Evolutionary conservation across 2,113 vertebrate species (phyloP).

Genomic region (Albula goreensis): DNA sequence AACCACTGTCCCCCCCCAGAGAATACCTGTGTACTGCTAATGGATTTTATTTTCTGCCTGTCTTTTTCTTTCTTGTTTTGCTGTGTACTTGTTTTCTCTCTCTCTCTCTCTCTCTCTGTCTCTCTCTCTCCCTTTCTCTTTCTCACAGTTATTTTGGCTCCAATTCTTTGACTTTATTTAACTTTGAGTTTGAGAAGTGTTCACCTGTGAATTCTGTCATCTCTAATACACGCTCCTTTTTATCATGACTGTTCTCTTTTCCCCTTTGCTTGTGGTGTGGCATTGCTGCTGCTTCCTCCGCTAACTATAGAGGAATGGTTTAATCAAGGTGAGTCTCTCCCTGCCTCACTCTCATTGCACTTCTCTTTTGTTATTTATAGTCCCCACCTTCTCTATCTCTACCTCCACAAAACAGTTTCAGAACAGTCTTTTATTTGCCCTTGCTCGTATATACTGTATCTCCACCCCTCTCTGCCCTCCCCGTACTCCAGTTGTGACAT

Average conservation of each 20-base stretch:
- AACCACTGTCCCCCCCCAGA: constrained; percentile 11
- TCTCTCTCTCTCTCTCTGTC: background rate
- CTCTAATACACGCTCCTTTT: constrained; percentile 60
- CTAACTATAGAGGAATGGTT: constrained; percentile 96
- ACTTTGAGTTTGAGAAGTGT: constrained; percentile 27
- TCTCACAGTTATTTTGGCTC: background rate
- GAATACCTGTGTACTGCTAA: constrained; percentile 37
- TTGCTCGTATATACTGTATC: too few species aligned
- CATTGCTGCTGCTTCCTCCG: constrained; percentile 84
- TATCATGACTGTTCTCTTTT: constrained; percentile 73
- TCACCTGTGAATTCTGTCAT: constrained; percentile 40
- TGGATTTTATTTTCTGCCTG: constrained; percentile 25
- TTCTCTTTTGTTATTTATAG: background rate
- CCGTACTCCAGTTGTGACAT: background rate
- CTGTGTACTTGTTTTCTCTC: constrained; percentile 1
- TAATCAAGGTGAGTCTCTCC: constrained; percentile 91
- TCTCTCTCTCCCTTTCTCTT: background rate
- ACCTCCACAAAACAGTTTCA: background rate
- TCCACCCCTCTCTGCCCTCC: background rate
- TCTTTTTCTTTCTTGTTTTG: background rate
- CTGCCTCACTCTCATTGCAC: constrained; percentile 31
- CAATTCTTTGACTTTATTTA: background rate
- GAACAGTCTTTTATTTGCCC: background rate
- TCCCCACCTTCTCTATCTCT: constrained; percentile 4
- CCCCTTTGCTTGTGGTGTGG: constrained; percentile 67